A percentile compares a stretch with the other conserved stretches of the same genome.
Evolutionary conservation across 2,797 vertebrate species (phyloP).

Genomic region (Menidia menidia): DNA sequence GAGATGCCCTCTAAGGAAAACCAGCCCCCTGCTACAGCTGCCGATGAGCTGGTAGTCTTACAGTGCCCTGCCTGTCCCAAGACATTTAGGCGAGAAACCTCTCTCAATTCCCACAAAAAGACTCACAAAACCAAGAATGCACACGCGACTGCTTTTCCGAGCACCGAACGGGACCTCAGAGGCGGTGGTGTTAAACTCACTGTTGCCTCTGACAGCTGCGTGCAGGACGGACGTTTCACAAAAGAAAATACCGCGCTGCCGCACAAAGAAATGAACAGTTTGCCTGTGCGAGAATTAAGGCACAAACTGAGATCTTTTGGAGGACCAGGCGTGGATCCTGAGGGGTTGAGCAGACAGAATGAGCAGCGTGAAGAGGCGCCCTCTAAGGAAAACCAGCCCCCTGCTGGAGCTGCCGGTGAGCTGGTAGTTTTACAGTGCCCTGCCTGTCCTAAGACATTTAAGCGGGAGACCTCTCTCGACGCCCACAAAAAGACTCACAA

Average conservation of each 20-base stretch:
- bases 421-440: slow-evolving; percentile 65
- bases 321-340: slow-evolving; percentile 17
- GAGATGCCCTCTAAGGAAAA: background rate
- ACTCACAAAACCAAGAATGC: background rate
- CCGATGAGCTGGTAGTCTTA: slow-evolving; percentile 43
- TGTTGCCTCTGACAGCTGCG: slow-evolving; percentile 58
- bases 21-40: background rate
- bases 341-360: background rate
- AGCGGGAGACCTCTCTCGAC: slow-evolving; percentile 63
- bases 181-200: slow-evolving; percentile 56
- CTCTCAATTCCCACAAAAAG: slow-evolving; percentile 47
- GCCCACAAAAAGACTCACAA: slow-evolving; percentile 76
- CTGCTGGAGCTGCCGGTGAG: slow-evolving; percentile 5
- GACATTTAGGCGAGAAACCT: slow-evolving; percentile 64
- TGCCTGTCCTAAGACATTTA: slow-evolving; percentile 74
- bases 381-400: background rate
- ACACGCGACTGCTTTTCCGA: slow-evolving; percentile 22
- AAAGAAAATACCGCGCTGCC: slow-evolving; percentile 37
- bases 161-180: slow-evolving; percentile 24
- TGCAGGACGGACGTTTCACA: slow-evolving; percentile 50
- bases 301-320: slow-evolving; percentile 24
- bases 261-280: slow-evolving; percentile 3
- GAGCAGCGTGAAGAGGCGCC: slow-evolving; percentile 13
- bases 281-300: slow-evolving; percentile 30
- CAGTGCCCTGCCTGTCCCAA: slow-evolving; percentile 72